phyloP scores from a whole-genome alignment of 2,888 invertebrate genomes.

The Leptura quadrifasciata region DNA sequence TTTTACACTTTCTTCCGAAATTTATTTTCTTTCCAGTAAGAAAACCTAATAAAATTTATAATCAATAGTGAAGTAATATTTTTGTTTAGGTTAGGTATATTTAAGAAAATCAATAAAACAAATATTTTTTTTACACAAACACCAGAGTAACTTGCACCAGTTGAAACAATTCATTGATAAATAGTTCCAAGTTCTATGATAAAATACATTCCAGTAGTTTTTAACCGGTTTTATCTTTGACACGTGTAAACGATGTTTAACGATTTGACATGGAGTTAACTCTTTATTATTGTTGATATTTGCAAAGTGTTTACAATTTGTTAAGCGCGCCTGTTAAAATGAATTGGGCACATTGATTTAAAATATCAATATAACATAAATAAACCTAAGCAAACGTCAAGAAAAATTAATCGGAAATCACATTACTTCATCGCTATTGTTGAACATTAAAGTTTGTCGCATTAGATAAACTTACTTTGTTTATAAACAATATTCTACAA shows the following conservation, averaged over 20 bases:
- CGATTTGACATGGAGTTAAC: neutral
- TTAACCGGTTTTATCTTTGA: neutral
- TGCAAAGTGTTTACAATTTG: neutral
- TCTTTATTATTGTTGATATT: neutral
- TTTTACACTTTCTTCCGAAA: too few relatives aligned
- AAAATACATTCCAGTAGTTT: neutral
- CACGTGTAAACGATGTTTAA: neutral
- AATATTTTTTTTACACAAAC: too few relatives aligned
- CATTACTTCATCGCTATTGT: neutral
- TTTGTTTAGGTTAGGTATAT: too few relatives aligned
- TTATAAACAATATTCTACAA: neutral
- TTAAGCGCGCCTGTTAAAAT: neutral
- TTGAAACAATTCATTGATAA: too few relatives aligned
- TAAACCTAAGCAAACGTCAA: neutral
- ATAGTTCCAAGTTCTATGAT: too few relatives aligned
- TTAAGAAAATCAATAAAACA: too few relatives aligned
- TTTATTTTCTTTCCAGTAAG: too few relatives aligned
- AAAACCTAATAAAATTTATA: too few relatives aligned
- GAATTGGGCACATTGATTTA: neutral
- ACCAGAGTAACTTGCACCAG: too few relatives aligned
- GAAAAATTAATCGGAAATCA: neutral
- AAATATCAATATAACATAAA: neutral
- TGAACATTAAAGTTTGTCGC: neutral
- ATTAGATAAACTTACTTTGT: neutral
- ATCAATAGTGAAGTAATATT: too few relatives aligned